These are phyloP conservation scores for Agrochola lychnidis DNA, from an alignment of 2,888 invertebrate species.

Conservation along the genomic window DNA sequence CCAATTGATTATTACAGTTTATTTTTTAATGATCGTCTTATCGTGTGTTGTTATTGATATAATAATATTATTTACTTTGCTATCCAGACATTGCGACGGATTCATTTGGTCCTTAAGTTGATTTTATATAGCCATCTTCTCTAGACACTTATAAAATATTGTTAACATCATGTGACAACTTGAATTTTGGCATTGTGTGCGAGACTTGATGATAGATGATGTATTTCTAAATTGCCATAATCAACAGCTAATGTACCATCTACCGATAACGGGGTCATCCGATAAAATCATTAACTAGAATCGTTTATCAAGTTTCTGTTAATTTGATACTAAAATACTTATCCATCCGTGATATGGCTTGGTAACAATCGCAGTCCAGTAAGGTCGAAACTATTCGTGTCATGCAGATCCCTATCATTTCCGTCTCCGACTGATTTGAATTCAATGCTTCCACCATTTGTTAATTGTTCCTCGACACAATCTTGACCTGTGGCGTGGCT, in stretches of 20 bases:
- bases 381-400: slow-evolving; percentile 70
- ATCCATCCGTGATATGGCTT: slow-evolving; percentile 42
- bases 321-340: slow-evolving; percentile 42
- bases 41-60: slow-evolving; percentile 39
- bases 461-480: slow-evolving; percentile 64
- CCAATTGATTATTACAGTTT: slow-evolving; percentile 52
- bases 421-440: slow-evolving; percentile 72
- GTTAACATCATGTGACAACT: not conserved
- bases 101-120: not conserved
- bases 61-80: slow-evolving; percentile 32
- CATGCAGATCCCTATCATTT: slow-evolving; percentile 67
- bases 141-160: not conserved
- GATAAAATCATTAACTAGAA: slow-evolving; percentile 33
- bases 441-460: slow-evolving; percentile 71
- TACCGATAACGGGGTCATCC: slow-evolving; percentile 38
- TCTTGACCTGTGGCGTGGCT: slow-evolving; percentile 62
- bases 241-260: slow-evolving; percentile 25
- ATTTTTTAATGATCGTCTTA: slow-evolving; percentile 56
- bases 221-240: slow-evolving; percentile 14
- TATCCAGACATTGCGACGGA: slow-evolving; percentile 9
- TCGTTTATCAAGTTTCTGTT: slow-evolving; percentile 43
- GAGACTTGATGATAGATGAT: no score
- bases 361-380: slow-evolving; percentile 52
- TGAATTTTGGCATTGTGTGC: not conserved
- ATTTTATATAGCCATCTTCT: not conserved